A percentile compares a stretch with the other conserved stretches of the same genome.
These are phyloP conservation scores for Jaculus jaculus DNA, from an alignment of 2,113 vertebrate genomes.

Conservation along the genomic window DNA sequence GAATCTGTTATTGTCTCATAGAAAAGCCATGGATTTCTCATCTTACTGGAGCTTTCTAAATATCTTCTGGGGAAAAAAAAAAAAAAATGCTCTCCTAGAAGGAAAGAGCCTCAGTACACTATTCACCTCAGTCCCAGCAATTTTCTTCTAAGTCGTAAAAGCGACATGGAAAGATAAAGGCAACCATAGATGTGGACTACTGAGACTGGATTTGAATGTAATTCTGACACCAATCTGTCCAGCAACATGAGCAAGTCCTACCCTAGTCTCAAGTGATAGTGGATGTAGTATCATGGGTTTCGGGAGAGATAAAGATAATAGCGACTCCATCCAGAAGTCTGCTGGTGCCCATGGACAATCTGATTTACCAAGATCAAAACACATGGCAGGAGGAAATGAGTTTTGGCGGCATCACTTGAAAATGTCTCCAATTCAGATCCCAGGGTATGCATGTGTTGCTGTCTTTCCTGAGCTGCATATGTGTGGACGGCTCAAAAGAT, in stretches of 20 bases:
- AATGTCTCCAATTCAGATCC: background rate
- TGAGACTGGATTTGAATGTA: background rate
- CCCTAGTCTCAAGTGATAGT: background rate
- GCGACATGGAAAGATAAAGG: background rate
- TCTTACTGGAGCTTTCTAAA: background rate
- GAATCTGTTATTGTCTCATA: background rate
- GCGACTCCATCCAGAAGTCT: background rate
- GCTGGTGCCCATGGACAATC: background rate
- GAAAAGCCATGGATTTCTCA: background rate
- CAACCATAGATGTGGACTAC: background rate
- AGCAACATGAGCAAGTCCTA: background rate
- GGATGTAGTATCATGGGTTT: background rate
- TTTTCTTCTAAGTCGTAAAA: constrained; percentile 35
- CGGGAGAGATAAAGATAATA: background rate
- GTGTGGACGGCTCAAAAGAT: background rate
- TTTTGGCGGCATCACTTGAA: background rate
- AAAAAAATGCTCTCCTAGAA: background rate
- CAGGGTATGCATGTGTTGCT: background rate
- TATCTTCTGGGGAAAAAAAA: background rate
- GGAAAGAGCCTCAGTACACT: background rate
- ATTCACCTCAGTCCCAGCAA: background rate
- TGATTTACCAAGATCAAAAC: background rate
- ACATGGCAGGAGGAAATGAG: background rate
- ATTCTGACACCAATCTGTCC: background rate
- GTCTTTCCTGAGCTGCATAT: background rate